Percentiles rank a stretch among this genome's conserved stretches.
phyloP scores from a whole-genome alignment of 2,797 vertebrate species.

The Micromesistius poutassou region DNA sequence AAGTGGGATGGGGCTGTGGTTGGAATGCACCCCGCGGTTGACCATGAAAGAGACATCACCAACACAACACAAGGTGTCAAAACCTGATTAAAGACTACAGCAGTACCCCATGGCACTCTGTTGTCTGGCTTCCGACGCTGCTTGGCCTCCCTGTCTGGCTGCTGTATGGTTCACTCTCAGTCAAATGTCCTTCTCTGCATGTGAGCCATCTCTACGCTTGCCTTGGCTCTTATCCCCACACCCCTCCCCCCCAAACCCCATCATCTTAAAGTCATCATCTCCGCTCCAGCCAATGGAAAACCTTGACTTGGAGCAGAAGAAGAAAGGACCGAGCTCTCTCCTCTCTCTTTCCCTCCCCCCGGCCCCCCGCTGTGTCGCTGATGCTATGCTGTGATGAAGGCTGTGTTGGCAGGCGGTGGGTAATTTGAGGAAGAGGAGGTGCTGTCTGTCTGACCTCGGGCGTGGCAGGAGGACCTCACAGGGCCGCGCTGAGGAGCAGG shows the following conservation, averaged over 20 bases:
- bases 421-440: constrained; percentile 65
- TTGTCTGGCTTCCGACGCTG: constrained; percentile 31
- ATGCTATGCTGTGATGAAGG: constrained; percentile 41
- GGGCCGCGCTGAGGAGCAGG: constrained; percentile 39
- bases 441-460: constrained; percentile 50
- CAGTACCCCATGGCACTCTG: constrained; percentile 9
- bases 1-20: constrained; percentile 36
- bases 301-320: constrained; percentile 20
- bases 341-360: constrained; percentile 29
- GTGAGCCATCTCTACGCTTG: constrained; percentile 20
- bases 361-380: constrained; percentile 24
- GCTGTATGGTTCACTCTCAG: not conserved
- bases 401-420: constrained; percentile 48
- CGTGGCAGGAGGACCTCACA: constrained; percentile 46
- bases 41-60: constrained; percentile 31
- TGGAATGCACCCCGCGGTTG: constrained; percentile 33
- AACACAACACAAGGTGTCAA: constrained; percentile 19
- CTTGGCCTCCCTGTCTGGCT: constrained; percentile 1
- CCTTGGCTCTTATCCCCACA: constrained; percentile 9
- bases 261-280: constrained; percentile 7
- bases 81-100: constrained; percentile 40
- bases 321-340: constrained; percentile 22
- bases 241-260: constrained; percentile 18
- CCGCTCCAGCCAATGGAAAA: constrained; percentile 15
- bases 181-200: not conserved